A percentile compares a stretch with the other conserved stretches of the same genome.
Conservation (phyloP, 2,113 vertebrate species). For the Phaetusa simplex region DNA sequence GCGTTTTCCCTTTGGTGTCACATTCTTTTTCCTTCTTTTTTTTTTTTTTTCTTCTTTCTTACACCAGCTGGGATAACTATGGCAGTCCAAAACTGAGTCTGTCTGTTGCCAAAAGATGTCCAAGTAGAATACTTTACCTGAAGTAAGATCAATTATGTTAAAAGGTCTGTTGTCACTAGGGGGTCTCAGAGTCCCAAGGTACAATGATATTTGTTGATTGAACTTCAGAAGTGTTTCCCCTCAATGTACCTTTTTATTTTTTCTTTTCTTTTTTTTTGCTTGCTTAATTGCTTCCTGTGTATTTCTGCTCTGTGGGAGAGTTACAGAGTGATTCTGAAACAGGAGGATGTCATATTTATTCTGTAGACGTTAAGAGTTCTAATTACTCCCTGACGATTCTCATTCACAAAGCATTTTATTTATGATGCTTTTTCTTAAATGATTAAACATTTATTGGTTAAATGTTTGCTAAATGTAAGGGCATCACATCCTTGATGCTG, state of each 20-base stretch:
- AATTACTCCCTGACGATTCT: conserved; percentile 63
- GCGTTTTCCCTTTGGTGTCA: rapidly evolving
- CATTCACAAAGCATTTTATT: conserved; percentile 57
- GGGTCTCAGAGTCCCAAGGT: background rate
- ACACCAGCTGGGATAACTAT: background rate
- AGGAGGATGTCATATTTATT: conserved; percentile 55
- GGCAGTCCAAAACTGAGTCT: background rate
- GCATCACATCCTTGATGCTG: background rate
- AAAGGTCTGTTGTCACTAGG: background rate
- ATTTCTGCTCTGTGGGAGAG: conserved; percentile 33
- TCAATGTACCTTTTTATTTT: background rate
- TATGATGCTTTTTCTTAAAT: conserved; percentile 52
- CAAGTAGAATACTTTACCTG: background rate
- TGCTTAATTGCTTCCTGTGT: conserved; percentile 43
- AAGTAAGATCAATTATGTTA: background rate
- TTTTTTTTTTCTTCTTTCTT: background rate
- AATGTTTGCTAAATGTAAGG: conserved; percentile 54
- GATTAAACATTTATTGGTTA: conserved; percentile 56
- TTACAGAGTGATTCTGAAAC: conserved; percentile 10
- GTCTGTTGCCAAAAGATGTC: background rate
- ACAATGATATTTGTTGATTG: conserved; percentile 11
- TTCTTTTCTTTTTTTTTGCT: background rate
- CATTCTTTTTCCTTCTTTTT: background rate
- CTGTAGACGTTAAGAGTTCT: conserved; percentile 47
- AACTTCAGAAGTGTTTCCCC: conserved; percentile 12